Conservation (phyloP, 2,113 vertebrate genomes). For the Eidolon helvum region DNA sequence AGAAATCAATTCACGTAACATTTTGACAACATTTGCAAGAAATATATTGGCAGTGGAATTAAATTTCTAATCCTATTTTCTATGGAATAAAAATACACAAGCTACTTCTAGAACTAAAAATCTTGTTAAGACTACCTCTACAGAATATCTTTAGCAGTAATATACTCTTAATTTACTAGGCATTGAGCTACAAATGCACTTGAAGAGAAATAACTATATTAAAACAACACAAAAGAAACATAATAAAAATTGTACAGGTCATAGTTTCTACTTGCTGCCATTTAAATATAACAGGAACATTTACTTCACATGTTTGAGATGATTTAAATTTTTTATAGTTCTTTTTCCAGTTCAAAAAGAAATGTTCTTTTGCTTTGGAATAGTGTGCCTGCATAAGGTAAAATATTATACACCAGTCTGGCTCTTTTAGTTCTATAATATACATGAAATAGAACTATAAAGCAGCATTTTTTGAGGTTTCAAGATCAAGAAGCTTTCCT, state of each 20-base stretch:
- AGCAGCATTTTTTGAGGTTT: not conserved
- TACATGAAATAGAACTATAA: not conserved
- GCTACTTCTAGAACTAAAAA: constrained; percentile 9
- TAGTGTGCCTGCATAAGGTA: not conserved
- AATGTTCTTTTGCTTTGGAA: not conserved
- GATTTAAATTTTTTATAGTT: not conserved
- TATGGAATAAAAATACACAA: not conserved
- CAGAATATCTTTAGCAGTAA: not conserved
- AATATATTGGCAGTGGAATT: constrained; percentile 17
- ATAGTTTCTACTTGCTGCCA: not conserved
- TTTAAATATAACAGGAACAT: not conserved
- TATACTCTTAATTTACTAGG: not conserved
- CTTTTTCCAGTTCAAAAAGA: constrained; percentile 7
- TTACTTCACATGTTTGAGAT: not conserved
- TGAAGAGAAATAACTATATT: not conserved
- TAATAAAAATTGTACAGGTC: not conserved
- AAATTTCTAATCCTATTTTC: constrained; percentile 27
- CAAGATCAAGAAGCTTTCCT: not conserved
- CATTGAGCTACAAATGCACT: not conserved
- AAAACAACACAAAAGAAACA: constrained; percentile 3
- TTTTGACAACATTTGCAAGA: constrained; percentile 45
- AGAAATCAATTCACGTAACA: constrained; percentile 52
- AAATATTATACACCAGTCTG: not conserved
- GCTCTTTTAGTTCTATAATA: not conserved
- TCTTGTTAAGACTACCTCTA: not conserved